phyloP scores from a whole-genome alignment of 2,113 vertebrate species.

The Fulmarus glacialis region DNA sequence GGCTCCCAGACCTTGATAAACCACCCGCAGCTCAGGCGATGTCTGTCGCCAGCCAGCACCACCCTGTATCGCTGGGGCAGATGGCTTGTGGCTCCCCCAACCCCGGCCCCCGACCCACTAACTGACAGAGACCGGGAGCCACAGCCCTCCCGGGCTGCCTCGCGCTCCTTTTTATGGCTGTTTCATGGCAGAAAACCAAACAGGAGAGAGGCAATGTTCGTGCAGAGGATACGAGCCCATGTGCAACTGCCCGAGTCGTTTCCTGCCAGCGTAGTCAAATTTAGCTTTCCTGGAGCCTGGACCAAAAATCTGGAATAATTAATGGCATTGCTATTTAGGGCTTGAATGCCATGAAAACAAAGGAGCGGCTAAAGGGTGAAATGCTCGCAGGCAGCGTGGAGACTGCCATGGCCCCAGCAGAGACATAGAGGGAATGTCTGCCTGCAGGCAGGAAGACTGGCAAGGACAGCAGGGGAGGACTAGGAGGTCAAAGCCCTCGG shows the following conservation, averaged over 20 bases:
- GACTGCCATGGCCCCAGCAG: background rate
- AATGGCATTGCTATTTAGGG: background rate
- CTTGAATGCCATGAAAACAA: background rate
- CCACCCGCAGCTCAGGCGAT: accelerated
- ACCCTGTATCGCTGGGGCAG: background rate
- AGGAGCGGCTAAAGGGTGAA: background rate
- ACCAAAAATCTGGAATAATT: background rate
- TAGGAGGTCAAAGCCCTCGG: background rate
- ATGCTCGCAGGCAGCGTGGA: accelerated
- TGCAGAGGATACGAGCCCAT: background rate
- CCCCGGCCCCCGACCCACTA: background rate
- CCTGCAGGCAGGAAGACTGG: background rate
- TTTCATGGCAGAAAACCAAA: background rate
- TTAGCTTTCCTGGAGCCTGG: constrained; percentile 39
- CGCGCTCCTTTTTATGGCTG: accelerated
- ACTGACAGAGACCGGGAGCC: background rate
- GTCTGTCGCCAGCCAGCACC: background rate
- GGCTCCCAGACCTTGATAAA: background rate
- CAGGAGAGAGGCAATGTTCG: background rate
- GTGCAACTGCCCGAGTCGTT: background rate
- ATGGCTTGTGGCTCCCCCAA: background rate
- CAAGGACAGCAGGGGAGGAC: background rate
- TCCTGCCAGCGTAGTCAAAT: constrained; percentile 9
- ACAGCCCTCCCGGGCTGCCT: background rate
- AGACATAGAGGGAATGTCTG: background rate